phyloP scores from a whole-genome alignment of 1,140 invertebrate genomes.

The Pseudomyrmex concolor region DNA sequence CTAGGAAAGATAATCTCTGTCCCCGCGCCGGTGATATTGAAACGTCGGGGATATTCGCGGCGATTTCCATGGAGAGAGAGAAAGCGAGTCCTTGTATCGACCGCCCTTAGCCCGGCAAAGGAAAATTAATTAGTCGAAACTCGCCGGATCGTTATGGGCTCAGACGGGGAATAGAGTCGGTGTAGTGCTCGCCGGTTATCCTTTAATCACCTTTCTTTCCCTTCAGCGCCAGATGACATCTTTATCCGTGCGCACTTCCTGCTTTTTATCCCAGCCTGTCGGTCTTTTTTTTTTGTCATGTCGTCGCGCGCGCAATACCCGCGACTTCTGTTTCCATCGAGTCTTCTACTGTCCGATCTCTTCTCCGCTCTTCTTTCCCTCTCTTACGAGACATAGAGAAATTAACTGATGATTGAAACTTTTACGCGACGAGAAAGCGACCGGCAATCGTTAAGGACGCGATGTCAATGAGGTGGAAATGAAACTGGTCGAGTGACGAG shows the following conservation, averaged over 20 bases:
- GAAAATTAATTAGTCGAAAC: conserved; percentile 70
- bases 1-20: conserved; percentile 34
- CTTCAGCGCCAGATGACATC: conserved; percentile 53
- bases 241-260: conserved; percentile 32
- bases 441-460: not conserved
- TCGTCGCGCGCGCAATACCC: not conserved
- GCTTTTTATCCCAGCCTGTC: conserved; percentile 27
- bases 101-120: not conserved
- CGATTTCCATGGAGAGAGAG: conserved; percentile 39
- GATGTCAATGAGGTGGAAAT: conserved; percentile 28
- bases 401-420: conserved; percentile 40
- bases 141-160: conserved; percentile 58
- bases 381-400: conserved; percentile 6
- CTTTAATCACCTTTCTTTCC: conserved; percentile 52
- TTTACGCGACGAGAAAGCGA: conserved; percentile 13
- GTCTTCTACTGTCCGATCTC: not conserved
- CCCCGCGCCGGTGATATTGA: conserved; percentile 36
- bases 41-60: conserved; percentile 21
- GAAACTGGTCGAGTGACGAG: not conserved
- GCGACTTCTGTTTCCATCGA: not conserved
- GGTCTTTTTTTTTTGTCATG: conserved; percentile 44
- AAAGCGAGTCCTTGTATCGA: not conserved
- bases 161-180: conserved; percentile 15
- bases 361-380: not conserved
- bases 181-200: conserved; percentile 35